Conservation (phyloP, 2,113 vertebrate genomes). For the Maccullochella peelii region DNA sequence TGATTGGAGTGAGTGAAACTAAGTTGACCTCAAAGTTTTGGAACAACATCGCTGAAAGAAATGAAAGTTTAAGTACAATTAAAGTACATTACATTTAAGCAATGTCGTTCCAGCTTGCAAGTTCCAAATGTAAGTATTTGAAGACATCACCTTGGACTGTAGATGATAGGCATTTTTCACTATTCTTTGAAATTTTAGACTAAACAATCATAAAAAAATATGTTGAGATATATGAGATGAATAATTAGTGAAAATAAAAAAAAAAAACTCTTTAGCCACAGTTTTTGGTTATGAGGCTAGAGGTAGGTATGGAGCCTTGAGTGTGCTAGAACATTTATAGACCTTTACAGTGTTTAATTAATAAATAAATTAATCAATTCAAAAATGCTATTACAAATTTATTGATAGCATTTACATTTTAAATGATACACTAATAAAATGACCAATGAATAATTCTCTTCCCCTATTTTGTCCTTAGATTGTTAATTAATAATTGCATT, state of each 20-base stretch:
- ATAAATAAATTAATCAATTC: neutral
- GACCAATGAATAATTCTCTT: neutral
- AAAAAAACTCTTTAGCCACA: neutral
- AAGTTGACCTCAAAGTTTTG: constrained; percentile 52
- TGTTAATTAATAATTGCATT: neutral
- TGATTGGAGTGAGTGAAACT: constrained; percentile 50
- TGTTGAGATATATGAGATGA: neutral
- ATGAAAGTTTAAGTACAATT: neutral
- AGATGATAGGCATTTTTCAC: no score
- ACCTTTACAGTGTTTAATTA: neutral
- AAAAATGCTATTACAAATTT: neutral
- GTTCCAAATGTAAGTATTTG: neutral
- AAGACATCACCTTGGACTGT: neutral
- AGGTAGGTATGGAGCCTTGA: neutral
- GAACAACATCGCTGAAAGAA: constrained; percentile 7
- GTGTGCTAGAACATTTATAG: neutral
- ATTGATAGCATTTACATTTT: neutral
- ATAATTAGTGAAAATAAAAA: neutral
- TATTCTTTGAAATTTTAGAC: neutral
- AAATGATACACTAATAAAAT: neutral
- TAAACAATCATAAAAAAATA: neutral
- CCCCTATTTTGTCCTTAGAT: no score
- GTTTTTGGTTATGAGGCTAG: neutral
- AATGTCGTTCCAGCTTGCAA: neutral
- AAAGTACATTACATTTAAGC: neutral